Evolutionary conservation across 2,797 vertebrate species (phyloP).

Genomic region (Caiman crocodilus): DNA sequence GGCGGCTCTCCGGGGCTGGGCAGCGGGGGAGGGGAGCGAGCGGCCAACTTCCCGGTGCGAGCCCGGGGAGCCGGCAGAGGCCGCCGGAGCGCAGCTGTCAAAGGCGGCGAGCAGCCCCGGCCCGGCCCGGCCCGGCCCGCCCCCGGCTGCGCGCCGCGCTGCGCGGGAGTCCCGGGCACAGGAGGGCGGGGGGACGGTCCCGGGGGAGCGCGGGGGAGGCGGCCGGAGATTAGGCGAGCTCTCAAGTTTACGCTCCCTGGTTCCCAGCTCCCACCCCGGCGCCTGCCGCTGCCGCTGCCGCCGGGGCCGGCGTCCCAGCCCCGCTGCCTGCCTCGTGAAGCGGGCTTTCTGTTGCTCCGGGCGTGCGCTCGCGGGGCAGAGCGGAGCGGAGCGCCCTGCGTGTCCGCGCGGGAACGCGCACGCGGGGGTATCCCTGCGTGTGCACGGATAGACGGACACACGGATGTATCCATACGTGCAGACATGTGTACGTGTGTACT

Average conservation of each 20-base stretch:
- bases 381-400: neutral
- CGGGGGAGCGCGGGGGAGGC: conserved; percentile 6
- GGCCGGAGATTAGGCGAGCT: conserved; percentile 61
- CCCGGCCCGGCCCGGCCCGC: neutral
- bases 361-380: conserved; percentile 57
- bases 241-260: conserved; percentile 45
- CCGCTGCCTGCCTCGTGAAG: conserved; percentile 25
- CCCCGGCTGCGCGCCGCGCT: too few relatives aligned
- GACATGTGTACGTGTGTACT: too few relatives aligned
- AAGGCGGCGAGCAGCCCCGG: conserved; percentile 58
- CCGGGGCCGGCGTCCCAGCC: neutral
- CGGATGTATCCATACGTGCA: too few relatives aligned
- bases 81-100: conserved; percentile 77
- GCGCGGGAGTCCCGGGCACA: neutral
- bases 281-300: conserved; percentile 9
- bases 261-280: conserved; percentile 65
- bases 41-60: conserved; percentile 27
- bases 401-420: conserved; percentile 38
- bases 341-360: conserved; percentile 1
- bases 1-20: neutral
- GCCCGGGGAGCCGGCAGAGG: conserved; percentile 34
- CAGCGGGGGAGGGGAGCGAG: conserved; percentile 6
- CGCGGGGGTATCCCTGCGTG: neutral
- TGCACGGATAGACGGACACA: too few relatives aligned
- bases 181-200: conserved; percentile 13